Evolutionary conservation across 2,888 invertebrate genomes (phyloP), one percentile per base, ranked within the genome.

Genomic region (Patella depressa): DNA sequence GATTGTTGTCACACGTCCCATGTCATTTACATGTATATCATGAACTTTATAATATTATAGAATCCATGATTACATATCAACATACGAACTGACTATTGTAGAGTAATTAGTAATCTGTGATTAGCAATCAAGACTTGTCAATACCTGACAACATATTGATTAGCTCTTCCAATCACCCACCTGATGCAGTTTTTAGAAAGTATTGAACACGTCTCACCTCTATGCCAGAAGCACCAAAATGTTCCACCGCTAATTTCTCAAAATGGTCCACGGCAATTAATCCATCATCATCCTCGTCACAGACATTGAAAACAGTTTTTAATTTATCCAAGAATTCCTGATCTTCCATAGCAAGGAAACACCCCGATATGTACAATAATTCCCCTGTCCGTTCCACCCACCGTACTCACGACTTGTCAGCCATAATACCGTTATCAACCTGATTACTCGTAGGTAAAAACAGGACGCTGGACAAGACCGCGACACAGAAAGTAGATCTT

Each of bases 281-380:
- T 82, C 90, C 89, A 74, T 88, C 88, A 55, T 88, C 87, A 71
- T 89, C 85, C 15, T 86, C 83, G 82, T 90, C 90, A 83, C 89
- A 90, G 71, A 90, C 83, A 75, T 90, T 88, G 81, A 90, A 90
- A 74, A 90, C 88, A 74, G 85, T 84, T 80, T 85, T 86, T 59
- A 89, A 83, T 85, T 85, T 86, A 65, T 87, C 86, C 65, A 81
- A 81, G 80, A 80, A 83, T 76, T 86, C 85, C 12, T 76, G 76
- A 17, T 82, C 81, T 78, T 85, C 85, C 85, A 85, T 85, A 78
- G 72, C 80, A 79, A 34, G 45, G 65, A 59, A 72, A 72, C 53
- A 75, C 65, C 65, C 65, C 65, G 24, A 65, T 65, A 65, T 65
- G 24, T 24, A 24, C 24, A 65, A 65, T 24, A 65, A 65, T 24